phyloP scores from a whole-genome alignment of 2,797 vertebrate species.

The Hyperoplus immaculatus region DNA sequence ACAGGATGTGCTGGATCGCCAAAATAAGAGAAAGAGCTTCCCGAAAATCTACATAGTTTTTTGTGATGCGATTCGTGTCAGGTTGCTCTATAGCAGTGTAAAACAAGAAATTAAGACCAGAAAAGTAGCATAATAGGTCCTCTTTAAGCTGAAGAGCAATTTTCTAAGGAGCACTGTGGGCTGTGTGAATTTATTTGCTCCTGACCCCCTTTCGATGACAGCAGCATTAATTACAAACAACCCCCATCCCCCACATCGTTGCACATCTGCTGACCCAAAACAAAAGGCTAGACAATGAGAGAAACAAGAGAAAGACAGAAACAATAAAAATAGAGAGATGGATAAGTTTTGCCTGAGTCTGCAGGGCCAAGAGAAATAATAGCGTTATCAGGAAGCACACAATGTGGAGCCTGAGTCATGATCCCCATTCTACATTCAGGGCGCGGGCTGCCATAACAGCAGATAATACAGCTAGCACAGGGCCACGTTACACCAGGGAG shows the following conservation, averaged over 20 bases:
- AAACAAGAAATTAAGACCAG: too few species aligned
- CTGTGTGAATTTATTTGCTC: slow-evolving; percentile 22
- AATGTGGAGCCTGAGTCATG: slow-evolving; percentile 73
- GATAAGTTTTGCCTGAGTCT: slow-evolving; percentile 64
- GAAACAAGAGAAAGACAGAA: slow-evolving; percentile 53
- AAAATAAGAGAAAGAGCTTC: too few species aligned
- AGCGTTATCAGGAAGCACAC: slow-evolving; percentile 77
- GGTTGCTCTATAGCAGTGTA: too few species aligned
- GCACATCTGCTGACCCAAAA: slow-evolving; percentile 72
- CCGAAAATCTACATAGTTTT: too few species aligned
- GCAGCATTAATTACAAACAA: slow-evolving; percentile 65
- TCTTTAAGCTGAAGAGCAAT: slow-evolving; percentile 42
- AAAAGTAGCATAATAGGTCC: too few species aligned
- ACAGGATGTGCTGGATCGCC: too few species aligned
- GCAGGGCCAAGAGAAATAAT: slow-evolving; percentile 79
- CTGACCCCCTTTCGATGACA: slow-evolving; percentile 45
- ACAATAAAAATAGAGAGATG: slow-evolving; percentile 62
- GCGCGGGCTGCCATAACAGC: slow-evolving; percentile 66
- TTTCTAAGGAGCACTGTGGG: slow-evolving; percentile 28
- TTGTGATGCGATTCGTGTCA: too few species aligned
- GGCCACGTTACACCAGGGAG: slow-evolving; percentile 73
- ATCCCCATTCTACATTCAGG: slow-evolving; percentile 73
- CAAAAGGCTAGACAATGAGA: slow-evolving; percentile 53
- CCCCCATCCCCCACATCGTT: slow-evolving; percentile 38
- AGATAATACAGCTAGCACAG: slow-evolving; percentile 72